These are phyloP conservation scores for Drosophila acutilabella DNA, from an alignment of 2,888 invertebrate species.

Conservation along the genomic window DNA sequence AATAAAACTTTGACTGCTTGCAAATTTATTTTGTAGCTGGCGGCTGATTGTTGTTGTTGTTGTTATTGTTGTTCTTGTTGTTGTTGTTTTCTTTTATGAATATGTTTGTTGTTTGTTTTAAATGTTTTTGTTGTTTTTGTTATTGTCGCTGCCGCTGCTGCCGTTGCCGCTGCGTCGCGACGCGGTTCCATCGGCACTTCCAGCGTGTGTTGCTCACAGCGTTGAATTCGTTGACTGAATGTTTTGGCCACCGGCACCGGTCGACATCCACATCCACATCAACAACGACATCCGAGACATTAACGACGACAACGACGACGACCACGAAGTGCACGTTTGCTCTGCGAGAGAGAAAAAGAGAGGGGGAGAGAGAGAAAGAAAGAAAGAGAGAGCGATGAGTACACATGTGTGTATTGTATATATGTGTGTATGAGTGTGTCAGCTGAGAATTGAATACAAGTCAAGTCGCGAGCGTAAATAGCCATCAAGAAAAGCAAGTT, in stretches of 20 bases:
- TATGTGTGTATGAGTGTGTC: slow-evolving; percentile 12
- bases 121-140: slow-evolving; percentile 24
- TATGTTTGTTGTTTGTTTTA: slow-evolving; percentile 21
- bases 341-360: slow-evolving; percentile 25
- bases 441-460: slow-evolving; percentile 40
- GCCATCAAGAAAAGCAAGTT: slow-evolving; percentile 18
- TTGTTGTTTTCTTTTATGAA: slow-evolving; percentile 28
- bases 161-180: slow-evolving; percentile 63
- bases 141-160: slow-evolving; percentile 51
- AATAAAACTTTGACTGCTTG: slow-evolving; percentile 51
- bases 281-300: slow-evolving; percentile 64
- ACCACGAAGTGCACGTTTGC: slow-evolving; percentile 51
- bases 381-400: slow-evolving; percentile 14
- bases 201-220: slow-evolving; percentile 72
- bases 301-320: slow-evolving; percentile 61
- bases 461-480: slow-evolving; percentile 40
- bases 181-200: slow-evolving; percentile 70
- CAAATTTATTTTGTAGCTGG: slow-evolving; percentile 34
- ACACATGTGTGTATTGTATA: slow-evolving; percentile 14
- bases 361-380: slow-evolving; percentile 6
- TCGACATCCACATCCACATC: slow-evolving; percentile 59
- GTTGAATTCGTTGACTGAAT: slow-evolving; percentile 69
- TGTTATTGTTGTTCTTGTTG: neutral
- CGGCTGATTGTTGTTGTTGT: slow-evolving; percentile 37
- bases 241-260: slow-evolving; percentile 74